Base-by-base conservation (phyloP, 1,140 invertebrate species). In the Microvelia longipes region DNA sequence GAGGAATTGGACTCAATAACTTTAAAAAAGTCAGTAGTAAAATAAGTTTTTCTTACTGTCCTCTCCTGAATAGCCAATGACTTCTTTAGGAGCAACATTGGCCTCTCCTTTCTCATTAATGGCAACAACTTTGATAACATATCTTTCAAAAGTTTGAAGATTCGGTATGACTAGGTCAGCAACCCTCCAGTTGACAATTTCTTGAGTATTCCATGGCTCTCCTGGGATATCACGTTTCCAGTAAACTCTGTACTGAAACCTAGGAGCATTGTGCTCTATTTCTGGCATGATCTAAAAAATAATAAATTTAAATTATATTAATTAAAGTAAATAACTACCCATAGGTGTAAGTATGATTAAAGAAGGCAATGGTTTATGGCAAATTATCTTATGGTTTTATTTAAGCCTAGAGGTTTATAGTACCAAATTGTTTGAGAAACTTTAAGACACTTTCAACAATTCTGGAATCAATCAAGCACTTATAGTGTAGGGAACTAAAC, bases 201-300 rank as follows among this genome's bases (percentile, higher is more conserved):
- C 88, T 72, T 87, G 82, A 26, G 83, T 84, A 71, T 84, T 81
- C 87, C 91, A 96, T 25, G 82, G 76, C 76, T 85, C 84, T 11
- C 88, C 89, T 0, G 86, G 84, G 71, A 90, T 88, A 77, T 95
- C 88, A 68, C 88, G 84, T 75, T 88, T 89, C 83, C 92, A 97
- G 71, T 86, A 90, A 2, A 99, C 88, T 72, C 89, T 84, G 78
- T 99, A 99, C 75, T 89, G 87, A 80, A 99, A 97, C 66, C 88
- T 88, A 0, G 92, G 92, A 0, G 89, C 96, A 83, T 98, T 96
- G 79, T 98, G 96, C 73, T 98, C 93, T 75, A 98, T 93, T 80
- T 94, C 87, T 0, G 94, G 90, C 94, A 99, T 97, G 69, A 89
- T 87, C 88, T 90, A 77, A 25, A 79, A 77, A 77, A 73, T 30